These are phyloP conservation scores for Garrulus glandarius DNA, from an alignment of 2,797 vertebrate genomes.

Conservation along the genomic window DNA sequence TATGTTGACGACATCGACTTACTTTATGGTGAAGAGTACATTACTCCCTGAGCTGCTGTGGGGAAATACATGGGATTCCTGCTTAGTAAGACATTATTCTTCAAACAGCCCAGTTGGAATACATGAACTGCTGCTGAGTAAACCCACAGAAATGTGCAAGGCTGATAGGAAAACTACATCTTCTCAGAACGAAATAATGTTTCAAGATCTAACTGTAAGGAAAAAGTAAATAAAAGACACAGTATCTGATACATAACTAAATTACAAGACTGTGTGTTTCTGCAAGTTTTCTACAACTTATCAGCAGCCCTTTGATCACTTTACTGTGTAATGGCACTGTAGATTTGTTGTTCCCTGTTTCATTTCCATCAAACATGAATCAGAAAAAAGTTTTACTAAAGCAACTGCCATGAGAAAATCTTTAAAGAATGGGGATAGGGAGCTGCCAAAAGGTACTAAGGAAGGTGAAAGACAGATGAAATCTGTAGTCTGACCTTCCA, in stretches of 20 bases:
- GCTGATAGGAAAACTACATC: neutral
- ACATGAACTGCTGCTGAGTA: neutral
- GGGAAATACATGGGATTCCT: neutral
- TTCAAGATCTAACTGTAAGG: neutral
- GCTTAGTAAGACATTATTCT: neutral
- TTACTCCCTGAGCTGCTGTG: neutral
- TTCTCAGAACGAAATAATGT: neutral
- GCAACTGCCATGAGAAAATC: neutral
- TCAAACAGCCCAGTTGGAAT: neutral
- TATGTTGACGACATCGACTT: neutral
- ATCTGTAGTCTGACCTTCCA: neutral
- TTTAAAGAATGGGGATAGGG: neutral
- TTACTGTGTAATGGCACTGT: neutral
- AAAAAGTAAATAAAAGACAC: neutral
- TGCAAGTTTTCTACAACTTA: neutral
- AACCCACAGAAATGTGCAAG: neutral
- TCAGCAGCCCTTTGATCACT: neutral
- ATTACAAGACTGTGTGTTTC: neutral
- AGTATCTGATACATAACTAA: neutral
- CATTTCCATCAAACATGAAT: neutral
- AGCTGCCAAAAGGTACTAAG: neutral
- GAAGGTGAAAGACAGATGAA: neutral
- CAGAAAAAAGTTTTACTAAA: neutral
- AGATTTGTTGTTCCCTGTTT: neutral
- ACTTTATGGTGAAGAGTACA: neutral